phyloP scores from a whole-genome alignment of 2,797 vertebrate genomes.

The Urophycis tenuis region DNA sequence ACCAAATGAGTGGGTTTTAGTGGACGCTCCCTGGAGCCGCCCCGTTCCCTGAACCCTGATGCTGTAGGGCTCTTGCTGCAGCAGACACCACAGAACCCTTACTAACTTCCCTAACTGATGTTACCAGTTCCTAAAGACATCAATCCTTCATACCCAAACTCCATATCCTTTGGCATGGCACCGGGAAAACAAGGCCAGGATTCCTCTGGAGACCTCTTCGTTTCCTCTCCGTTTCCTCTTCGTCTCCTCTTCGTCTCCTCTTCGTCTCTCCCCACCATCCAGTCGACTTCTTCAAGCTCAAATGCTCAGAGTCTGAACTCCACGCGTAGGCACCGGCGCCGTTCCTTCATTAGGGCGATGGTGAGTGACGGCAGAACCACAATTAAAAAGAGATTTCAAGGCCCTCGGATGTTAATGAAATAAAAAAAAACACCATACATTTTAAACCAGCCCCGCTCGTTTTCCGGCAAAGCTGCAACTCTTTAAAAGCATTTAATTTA shows the following conservation, averaged over 20 bases:
- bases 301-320: background rate
- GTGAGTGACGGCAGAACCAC: background rate
- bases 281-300: background rate
- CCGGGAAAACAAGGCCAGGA: constrained; percentile 48
- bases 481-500: background rate
- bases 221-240: constrained; percentile 21
- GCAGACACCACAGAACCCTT: background rate
- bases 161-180: constrained; percentile 7
- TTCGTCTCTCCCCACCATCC: background rate
- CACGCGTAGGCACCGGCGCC: background rate
- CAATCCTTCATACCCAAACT: background rate
- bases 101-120: background rate
- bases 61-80: background rate
- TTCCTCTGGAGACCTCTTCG: constrained; percentile 33
- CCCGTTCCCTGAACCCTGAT: background rate
- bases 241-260: background rate
- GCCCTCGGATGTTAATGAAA: background rate
- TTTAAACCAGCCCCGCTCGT: background rate
- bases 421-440: background rate
- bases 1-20: background rate
- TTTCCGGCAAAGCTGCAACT: background rate
- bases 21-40: too few relatives aligned
- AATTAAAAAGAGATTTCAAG: background rate
- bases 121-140: background rate
- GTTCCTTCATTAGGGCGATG: background rate